Evolutionary conservation across 1,140 invertebrate genomes (phyloP).

Genomic region (Adelges cooleyi): DNA sequence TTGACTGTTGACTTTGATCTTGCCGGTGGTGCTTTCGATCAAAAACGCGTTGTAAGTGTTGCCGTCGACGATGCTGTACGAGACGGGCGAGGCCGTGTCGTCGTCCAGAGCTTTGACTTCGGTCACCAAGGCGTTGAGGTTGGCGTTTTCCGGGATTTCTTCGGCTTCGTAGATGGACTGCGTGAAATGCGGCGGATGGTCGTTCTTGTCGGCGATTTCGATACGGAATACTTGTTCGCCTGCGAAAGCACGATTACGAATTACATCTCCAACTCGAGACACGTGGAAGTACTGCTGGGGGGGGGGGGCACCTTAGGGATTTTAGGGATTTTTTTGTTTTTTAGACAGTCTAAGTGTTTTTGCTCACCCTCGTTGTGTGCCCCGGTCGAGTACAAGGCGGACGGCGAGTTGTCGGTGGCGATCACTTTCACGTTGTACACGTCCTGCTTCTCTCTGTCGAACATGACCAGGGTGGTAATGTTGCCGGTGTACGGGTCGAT

Average conservation of each 20-base stretch:
- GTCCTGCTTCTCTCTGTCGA: slow-evolving; percentile 67
- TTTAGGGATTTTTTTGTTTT: too few relatives aligned
- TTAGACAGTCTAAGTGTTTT: slow-evolving; percentile 9
- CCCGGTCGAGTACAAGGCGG: slow-evolving; percentile 53
- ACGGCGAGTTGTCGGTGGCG: slow-evolving; percentile 73
- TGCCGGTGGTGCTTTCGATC: slow-evolving; percentile 65
- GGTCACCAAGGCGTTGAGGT: slow-evolving; percentile 64
- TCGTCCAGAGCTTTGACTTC: slow-evolving; percentile 68
- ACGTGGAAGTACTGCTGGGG: too few relatives aligned
- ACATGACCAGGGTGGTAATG: slow-evolving; percentile 61
- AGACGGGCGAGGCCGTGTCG: slow-evolving; percentile 68
- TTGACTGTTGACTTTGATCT: slow-evolving; percentile 59
- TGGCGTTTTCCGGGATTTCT: slow-evolving; percentile 66
- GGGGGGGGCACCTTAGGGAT: too few relatives aligned
- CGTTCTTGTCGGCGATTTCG: slow-evolving; percentile 82
- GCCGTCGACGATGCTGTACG: slow-evolving; percentile 64
- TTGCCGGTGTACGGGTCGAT: slow-evolving; percentile 73
- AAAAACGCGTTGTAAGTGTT: slow-evolving; percentile 65
- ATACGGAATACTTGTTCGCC: slow-evolving; percentile 66
- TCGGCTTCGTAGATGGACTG: slow-evolving; percentile 60
- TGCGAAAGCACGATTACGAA: slow-evolving; percentile 29
- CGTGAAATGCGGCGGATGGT: slow-evolving; percentile 71
- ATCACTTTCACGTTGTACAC: slow-evolving; percentile 74
- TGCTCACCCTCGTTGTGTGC: slow-evolving; percentile 49
- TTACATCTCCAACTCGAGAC: too few relatives aligned